Evolutionary conservation across 1,140 invertebrate genomes (phyloP), one percentile per base, ranked within the genome.

Genomic region (Seison nebaliae): DNA sequence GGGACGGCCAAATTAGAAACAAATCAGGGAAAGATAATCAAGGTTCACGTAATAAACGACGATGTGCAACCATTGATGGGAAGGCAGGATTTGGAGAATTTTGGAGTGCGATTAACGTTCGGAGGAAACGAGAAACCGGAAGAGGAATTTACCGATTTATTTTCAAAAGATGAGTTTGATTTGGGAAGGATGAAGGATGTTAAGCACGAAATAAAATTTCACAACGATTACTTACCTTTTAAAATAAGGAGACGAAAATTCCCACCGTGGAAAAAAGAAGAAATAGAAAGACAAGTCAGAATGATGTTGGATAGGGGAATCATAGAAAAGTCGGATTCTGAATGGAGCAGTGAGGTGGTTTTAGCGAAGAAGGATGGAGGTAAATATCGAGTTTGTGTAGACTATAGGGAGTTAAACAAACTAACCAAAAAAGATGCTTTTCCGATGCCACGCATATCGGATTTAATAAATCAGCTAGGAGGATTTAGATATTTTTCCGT

Each of bases 261-360:
- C 20, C 30, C 30, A 32, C 30, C 17, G 30, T 18, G 16, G 30
- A 19, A 16, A 19, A 16, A 32, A 19, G 30, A 16, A 18, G 30
- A 32, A 19, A 19, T 32, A 19, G 20, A 16, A 19, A 32, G 20
- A 19, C 30, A 32, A 32, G 30, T 32, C 20, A 16, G 20, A 19
- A 32, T 18, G 17, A 38, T 38, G 36, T 9, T 30, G 11, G 19
- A 49, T 17, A 15, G 26, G 18, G 39, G 28, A 19, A 40, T 49
- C 6, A 44, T 48, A 39, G 39, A 41, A 41, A 35, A 30, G 6
- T 21, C 24, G 19, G 23, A 26, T 15, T 20, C 18, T 15, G 24
- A 19, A 38, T 42, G 35, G 40, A 19, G 18, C 12, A 28, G 34
- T 12, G 34, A 34, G 12, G 16, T 42, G 3, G 20, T 42, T 3